phyloP scores from a whole-genome alignment of 2,888 invertebrate species.

The Myathropa florea region DNA sequence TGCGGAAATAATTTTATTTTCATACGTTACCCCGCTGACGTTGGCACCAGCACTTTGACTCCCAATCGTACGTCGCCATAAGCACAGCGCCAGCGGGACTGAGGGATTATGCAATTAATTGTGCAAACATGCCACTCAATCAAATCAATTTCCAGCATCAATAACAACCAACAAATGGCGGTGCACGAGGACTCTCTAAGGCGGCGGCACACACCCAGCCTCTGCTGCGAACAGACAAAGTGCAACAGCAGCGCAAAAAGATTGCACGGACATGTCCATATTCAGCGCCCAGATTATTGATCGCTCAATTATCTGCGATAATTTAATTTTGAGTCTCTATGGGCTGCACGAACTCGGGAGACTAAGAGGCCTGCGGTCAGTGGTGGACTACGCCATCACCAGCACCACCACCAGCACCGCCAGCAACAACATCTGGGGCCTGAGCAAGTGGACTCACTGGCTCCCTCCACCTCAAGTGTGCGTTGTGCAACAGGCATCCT shows the following conservation, averaged over 20 bases:
- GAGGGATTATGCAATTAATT: constrained; percentile 61
- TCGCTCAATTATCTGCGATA: constrained; percentile 68
- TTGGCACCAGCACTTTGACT: neutral
- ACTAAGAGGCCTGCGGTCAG: constrained; percentile 20
- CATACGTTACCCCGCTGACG: too few species aligned
- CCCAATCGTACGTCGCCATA: neutral
- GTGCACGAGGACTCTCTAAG: constrained; percentile 44
- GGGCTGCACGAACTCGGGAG: neutral
- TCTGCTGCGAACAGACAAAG: neutral
- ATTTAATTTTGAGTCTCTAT: constrained; percentile 64
- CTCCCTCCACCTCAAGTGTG: neutral
- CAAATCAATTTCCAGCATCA: constrained; percentile 68
- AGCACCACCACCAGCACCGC: too few species aligned
- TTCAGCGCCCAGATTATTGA: constrained; percentile 70
- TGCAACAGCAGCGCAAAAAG: neutral
- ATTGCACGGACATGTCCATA: constrained; percentile 3
- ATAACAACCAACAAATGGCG: constrained; percentile 61
- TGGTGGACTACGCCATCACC: neutral
- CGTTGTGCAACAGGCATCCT: constrained; percentile 40
- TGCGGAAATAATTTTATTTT: neutral
- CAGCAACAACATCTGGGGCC: too few species aligned
- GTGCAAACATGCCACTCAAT: constrained; percentile 67
- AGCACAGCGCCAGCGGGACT: neutral
- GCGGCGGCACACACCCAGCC: constrained; percentile 26
- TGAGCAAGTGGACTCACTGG: too few species aligned